phyloP scores from a whole-genome alignment of 2,888 invertebrate species.

The Schizotus pectinicornis region DNA sequence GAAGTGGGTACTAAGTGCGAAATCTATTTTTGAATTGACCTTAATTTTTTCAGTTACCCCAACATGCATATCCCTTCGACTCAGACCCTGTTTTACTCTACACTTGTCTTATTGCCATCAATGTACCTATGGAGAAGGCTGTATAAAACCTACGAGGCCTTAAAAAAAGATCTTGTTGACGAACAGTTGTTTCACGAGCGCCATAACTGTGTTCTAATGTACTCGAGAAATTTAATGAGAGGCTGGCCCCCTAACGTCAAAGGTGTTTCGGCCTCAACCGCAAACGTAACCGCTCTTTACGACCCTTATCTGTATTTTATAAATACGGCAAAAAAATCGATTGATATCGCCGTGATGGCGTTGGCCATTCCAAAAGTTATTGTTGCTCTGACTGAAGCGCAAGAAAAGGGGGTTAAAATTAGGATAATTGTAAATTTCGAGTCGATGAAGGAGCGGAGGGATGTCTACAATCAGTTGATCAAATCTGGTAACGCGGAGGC shows the following conservation, averaged over 20 bases:
- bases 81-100: background rate
- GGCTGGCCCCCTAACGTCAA: slow-evolving; percentile 43
- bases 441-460: slow-evolving; percentile 24
- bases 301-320: slow-evolving; percentile 50
- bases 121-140: slow-evolving; percentile 40
- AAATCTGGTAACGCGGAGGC: slow-evolving; percentile 33
- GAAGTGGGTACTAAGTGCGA: too few species aligned
- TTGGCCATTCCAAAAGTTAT: slow-evolving; percentile 39
- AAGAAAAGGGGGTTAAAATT: slow-evolving; percentile 45
- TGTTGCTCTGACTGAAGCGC: slow-evolving; percentile 40
- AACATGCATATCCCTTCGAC: too few species aligned
- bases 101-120: slow-evolving; percentile 13
- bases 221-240: slow-evolving; percentile 35
- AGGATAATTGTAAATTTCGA: slow-evolving; percentile 48
- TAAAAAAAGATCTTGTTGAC: slow-evolving; percentile 36
- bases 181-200: slow-evolving; percentile 40
- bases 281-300: slow-evolving; percentile 37
- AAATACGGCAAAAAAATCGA: slow-evolving; percentile 40
- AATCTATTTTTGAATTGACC: too few species aligned
- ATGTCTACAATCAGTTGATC: slow-evolving; percentile 34
- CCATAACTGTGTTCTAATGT: slow-evolving; percentile 51
- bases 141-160: slow-evolving; percentile 34
- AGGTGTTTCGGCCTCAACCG: slow-evolving; percentile 8
- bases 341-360: slow-evolving; percentile 49
- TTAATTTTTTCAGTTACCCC: too few species aligned